These are phyloP conservation scores for Bubalus kerabau DNA, from an alignment of 2,113 vertebrate genomes.

Conservation along the genomic window DNA sequence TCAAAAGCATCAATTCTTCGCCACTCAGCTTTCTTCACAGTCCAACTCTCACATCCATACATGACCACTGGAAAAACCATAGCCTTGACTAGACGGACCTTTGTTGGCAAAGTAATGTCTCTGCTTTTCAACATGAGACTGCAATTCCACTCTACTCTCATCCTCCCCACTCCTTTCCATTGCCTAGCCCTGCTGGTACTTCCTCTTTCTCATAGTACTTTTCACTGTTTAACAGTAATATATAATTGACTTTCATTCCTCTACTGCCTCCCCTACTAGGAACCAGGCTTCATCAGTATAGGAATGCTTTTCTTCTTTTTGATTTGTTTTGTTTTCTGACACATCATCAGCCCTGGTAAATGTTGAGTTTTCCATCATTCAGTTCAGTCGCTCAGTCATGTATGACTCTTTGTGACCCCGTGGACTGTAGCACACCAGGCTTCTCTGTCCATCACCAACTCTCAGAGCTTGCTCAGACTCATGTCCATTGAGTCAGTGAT, in stretches of 20 bases:
- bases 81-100: too few relatives aligned
- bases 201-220: background rate
- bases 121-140: background rate
- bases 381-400: background rate
- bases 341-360: background rate
- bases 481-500: background rate
- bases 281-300: background rate
- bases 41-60: too few relatives aligned
- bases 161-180: accelerated
- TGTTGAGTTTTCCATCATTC: background rate
- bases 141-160: background rate
- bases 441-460: background rate
- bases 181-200: accelerated
- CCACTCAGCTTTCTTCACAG: too few relatives aligned
- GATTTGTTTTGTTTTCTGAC: background rate
- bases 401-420: background rate
- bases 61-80: too few relatives aligned
- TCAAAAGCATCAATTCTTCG: too few relatives aligned
- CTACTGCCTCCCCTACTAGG: background rate
- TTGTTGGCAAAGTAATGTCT: too few relatives aligned
- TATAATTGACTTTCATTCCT: background rate
- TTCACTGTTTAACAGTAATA: background rate
- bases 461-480: background rate
- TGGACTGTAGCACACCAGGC: background rate
- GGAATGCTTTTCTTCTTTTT: background rate